Base-by-base conservation (phyloP, 2,888 invertebrate genomes). In the Venustoraphidia nigricollis region DNA sequence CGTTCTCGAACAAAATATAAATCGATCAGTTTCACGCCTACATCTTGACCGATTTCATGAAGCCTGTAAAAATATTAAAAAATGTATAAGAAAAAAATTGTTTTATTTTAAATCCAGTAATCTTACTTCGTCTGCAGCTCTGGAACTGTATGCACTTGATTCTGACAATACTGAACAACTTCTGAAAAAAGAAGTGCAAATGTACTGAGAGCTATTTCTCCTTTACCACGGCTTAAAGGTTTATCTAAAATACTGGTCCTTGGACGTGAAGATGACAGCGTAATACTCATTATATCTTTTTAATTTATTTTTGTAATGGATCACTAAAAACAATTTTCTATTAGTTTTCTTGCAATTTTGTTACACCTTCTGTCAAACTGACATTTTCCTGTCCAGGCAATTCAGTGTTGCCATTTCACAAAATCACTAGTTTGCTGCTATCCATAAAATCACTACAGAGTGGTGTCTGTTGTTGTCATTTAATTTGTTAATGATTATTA, bases 161-260 rank as follows among this genome's bases (percentile, higher is more conserved):
- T 94, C 72, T 98, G 96, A 61, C 93, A 93, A 69, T 98, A 98
- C 65, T 96, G 94, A 2, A 98, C 94, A 53, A 97, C 83, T 76
- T 99, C 98, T 14, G 96, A 95, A 67, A 98, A 98, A 49, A 98
- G 72, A 44, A 99, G 73, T 1, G 96, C 94, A 69, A 91, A 97
- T 58, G 92, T 84, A 57, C 91, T 90, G 46, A 93, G 68, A 44
- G 92, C 94, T 49, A 93, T 84, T 74, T 94, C 94, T 11, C 85
- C 83, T 68, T 91, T 92, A 8, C 93, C 93, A 69, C 90, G 88
- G 57, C 91, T 91, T 2, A 95, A 65, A 2, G 91, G 88, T 66
- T 91, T 90, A 64, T 95, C 94, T 14, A 94, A 72, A 57, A 93
- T 91, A 54, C 84, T 86, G 0, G 81, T 75, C 62, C 84, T 81